Evolutionary conservation across 2,888 invertebrate species (phyloP).

Genomic region (Pycnomerus fuliginosus): DNA sequence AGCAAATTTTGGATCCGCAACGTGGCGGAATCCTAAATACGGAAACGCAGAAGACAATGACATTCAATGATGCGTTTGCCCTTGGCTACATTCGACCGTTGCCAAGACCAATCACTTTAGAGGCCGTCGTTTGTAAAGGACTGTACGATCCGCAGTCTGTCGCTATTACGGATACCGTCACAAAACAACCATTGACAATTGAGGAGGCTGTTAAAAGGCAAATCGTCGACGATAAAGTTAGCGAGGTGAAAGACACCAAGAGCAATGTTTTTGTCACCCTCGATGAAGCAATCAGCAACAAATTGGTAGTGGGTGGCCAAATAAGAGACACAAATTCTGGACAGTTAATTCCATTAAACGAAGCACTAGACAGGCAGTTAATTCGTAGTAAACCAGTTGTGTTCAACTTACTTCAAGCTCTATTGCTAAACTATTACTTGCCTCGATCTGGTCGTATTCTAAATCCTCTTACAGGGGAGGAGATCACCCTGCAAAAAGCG

Average conservation of each 20-base stretch:
- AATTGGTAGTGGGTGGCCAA: constrained; percentile 71
- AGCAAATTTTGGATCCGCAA: constrained; percentile 73
- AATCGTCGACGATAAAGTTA: constrained; percentile 78
- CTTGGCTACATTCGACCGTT: constrained; percentile 69
- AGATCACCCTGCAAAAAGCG: constrained; percentile 74
- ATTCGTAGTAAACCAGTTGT: constrained; percentile 69
- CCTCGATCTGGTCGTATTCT: constrained; percentile 72
- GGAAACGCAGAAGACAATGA: constrained; percentile 67
- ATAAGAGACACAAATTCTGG: constrained; percentile 72
- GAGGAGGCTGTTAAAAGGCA: constrained; percentile 76
- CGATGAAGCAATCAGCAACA: constrained; percentile 69
- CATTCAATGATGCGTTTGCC: constrained; percentile 69
- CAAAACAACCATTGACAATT: constrained; percentile 69
- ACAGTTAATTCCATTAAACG: constrained; percentile 66
- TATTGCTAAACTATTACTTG: constrained; percentile 75
- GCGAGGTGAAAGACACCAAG: constrained; percentile 76
- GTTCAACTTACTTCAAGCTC: constrained; percentile 71
- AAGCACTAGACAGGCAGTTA: constrained; percentile 68
- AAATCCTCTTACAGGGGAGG: constrained; percentile 73
- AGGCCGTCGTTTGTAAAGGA: constrained; percentile 71
- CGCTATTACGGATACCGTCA: constrained; percentile 70
- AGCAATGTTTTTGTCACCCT: constrained; percentile 71
- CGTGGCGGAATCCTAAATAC: constrained; percentile 70
- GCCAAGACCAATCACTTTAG: constrained; percentile 72
- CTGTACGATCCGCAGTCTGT: constrained; percentile 70